Conservation (phyloP, 2,113 vertebrate species). For the Galbula dea region DNA sequence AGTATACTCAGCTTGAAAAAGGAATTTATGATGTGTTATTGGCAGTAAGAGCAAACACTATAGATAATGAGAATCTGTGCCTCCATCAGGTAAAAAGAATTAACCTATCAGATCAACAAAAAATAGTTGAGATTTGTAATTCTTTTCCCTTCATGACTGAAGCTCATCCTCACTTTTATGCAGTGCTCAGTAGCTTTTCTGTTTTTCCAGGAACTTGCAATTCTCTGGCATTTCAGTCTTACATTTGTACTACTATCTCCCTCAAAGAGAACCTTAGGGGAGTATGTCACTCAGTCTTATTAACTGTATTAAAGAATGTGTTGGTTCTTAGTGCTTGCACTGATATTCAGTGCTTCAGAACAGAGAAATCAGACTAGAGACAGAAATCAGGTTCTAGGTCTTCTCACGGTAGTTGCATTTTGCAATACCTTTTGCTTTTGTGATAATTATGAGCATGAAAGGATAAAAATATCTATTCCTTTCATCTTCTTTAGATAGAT, state of each 20-base stretch:
- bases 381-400: not conserved
- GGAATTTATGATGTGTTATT: not conserved
- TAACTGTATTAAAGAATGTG: not conserved
- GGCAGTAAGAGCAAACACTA: not conserved
- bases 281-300: not conserved
- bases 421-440: not conserved
- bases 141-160: not conserved
- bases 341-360: not conserved
- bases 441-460: not conserved
- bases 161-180: not conserved
- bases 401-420: not conserved
- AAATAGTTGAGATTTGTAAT: not conserved
- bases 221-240: not conserved
- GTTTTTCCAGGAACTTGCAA: not conserved
- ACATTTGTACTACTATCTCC: not conserved
- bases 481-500: constrained; percentile 63
- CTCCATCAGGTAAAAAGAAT: not conserved
- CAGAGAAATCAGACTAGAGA: not conserved
- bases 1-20: not conserved
- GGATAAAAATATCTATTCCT: not conserved
- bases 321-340: not conserved
- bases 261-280: not conserved
- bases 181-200: not conserved
- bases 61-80: not conserved
- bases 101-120: not conserved